Evolutionary conservation across 23 tunicate genomes (phyloP).

Genomic region (Styela plicata): DNA sequence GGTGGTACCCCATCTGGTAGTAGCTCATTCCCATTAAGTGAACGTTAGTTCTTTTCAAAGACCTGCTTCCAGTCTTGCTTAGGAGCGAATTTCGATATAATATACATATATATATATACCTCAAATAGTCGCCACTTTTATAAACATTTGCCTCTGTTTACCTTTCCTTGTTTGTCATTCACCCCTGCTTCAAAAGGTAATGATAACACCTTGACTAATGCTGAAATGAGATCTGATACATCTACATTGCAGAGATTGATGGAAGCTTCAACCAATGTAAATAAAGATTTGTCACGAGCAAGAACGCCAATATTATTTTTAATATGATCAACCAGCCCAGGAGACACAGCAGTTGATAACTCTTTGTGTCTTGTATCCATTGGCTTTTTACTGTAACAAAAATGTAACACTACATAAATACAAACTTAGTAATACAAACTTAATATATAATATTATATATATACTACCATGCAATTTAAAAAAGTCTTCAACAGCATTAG

Average conservation of each 20-base stretch:
- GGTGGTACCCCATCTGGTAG: no score
- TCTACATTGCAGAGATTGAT: slow-evolving; percentile 25
- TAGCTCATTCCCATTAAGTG: no score
- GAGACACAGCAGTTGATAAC: slow-evolving; percentile 51
- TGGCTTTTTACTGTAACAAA: slow-evolving; percentile 65
- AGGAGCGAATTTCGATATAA: not conserved
- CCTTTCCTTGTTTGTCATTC: not conserved
- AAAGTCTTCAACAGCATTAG: no score
- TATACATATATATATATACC: not conserved
- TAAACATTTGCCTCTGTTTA: not conserved
- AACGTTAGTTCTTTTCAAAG: no score
- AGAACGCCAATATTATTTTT: slow-evolving; percentile 28
- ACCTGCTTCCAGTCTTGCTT: not conserved
- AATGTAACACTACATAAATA: not conserved
- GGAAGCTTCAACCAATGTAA: slow-evolving; percentile 53
- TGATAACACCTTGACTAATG: not conserved
- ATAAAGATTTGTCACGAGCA: slow-evolving; percentile 54
- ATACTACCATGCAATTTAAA: no score
- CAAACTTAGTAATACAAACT: not conserved
- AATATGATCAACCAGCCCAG: slow-evolving; percentile 40
- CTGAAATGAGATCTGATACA: slow-evolving; percentile 27
- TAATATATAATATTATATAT: not conserved
- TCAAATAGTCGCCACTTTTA: not conserved
- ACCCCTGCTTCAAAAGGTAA: slow-evolving; percentile 17
- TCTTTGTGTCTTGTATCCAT: slow-evolving; percentile 67